Evolutionary conservation across 2,888 invertebrate genomes (phyloP), one percentile per base, ranked within the genome.

Genomic region (Eulithis testata): DNA sequence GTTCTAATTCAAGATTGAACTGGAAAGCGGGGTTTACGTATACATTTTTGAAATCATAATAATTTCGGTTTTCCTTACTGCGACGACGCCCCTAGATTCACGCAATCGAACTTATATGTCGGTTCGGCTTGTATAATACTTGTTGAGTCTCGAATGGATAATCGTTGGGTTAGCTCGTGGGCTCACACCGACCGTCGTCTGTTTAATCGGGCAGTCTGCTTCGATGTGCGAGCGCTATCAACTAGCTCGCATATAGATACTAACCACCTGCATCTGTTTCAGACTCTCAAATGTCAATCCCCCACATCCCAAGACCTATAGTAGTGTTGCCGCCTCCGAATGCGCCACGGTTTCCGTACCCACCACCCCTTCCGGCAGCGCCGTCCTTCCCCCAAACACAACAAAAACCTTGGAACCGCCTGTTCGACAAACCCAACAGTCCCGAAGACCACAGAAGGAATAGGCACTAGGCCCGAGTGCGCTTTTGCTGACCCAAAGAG

Each of bases 321-420:
- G 62, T 68, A 49, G 47, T 69, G 63, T 65, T 71, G 64, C 73
- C 75, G 64, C 54, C 57, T 44, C 69, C 63, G 45, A 58, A 66
- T 61, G 63, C 47, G 45, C 71, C 66, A 8, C n/a, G 57, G 2
- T 53, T 62, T 40, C 55, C 62, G 1, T 62, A 62, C 61, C 65
- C 69, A 4, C 72, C 66, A 49, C 56, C 56, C 21, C 60, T 61
- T 21, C 66, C 60, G 21, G 57, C 60, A 40, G 66, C 66, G 11
- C 51, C 55, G 3, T n/a, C 59, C 14, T 66, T 66, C 55, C 62
- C 55, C n/a, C 61, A 61, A 12, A 14, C 54, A 14, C 56, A 67
- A 61, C 70, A 52, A 12, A 65, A 61, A 52, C 64, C 65, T 12
- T 68, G 68, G 68, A 68, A 68, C 65, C 58, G 65, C 3, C 65